Evolutionary conservation across 2,113 vertebrate genomes (phyloP).

Genomic region (Stictonetta naevosa): DNA sequence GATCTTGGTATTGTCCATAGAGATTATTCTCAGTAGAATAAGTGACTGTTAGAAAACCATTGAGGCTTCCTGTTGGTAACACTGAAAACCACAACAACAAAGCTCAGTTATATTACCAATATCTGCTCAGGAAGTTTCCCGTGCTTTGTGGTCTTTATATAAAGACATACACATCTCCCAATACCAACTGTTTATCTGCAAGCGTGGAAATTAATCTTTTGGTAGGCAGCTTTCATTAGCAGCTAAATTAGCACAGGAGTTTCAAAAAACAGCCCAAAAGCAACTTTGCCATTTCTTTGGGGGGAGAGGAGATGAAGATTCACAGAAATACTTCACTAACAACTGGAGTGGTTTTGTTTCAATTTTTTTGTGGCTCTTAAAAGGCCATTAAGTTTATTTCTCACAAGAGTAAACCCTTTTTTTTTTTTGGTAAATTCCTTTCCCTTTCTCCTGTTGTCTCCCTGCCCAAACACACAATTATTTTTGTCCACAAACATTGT

Average conservation of each 20-base stretch:
- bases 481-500: not conserved
- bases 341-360: not conserved
- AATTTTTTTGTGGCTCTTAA: not conserved
- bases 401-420: not conserved
- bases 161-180: not conserved
- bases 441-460: not conserved
- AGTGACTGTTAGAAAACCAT: conserved; percentile 52
- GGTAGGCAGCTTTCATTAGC: not conserved
- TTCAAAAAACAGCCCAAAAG: not conserved
- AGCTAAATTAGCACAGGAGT: not conserved
- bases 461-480: not conserved
- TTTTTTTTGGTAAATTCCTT: not conserved
- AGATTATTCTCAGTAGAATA: conserved; percentile 41
- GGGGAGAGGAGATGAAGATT: not conserved
- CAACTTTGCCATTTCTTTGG: not conserved
- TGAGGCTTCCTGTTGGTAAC: conserved; percentile 72
- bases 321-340: not conserved
- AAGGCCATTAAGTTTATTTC: not conserved
- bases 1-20: conserved; percentile 13
- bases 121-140: conserved; percentile 23
- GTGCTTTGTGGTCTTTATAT: not conserved
- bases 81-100: conserved; percentile 57
- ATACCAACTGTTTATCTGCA: rapidly evolving
- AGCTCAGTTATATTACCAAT: not conserved
- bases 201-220: not conserved